Base-by-base conservation (phyloP, 1,140 invertebrate genomes). In the Physella acuta region DNA sequence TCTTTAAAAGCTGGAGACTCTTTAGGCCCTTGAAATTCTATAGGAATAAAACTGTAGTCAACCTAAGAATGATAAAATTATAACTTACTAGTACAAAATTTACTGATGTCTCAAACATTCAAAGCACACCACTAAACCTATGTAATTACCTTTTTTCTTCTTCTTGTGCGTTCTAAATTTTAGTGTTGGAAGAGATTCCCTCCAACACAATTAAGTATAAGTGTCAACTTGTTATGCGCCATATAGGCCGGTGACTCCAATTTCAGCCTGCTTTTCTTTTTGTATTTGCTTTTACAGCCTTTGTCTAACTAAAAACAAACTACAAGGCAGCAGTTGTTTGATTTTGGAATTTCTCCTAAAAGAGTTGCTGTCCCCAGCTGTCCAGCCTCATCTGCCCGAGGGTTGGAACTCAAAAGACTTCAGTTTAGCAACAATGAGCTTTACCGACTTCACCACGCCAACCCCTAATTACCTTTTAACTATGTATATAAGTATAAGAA, bases 1-100 rank as follows among this genome's bases (percentile, higher is more conserved):
- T 66, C 64, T 66, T 66, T 66, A 1, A 56, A 34, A n/a, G 64
- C 31, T 56, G 64, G 64, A 5, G 64, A 56, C n/a, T 31, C 14
- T 39, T 66, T 66, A 5, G 64, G 64, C 11, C 64, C 64, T 66
- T 66, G 26, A 56, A 66, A 66, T 4, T 56, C 4, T 16, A 56
- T 53, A 33, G 64, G 51, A 1, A 66, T 17, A 8, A 55, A 56
- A 4, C 31, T 14, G 28, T 66, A 66, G 53, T 66, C 64, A 37
- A 66, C 39, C 64, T 66, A 52, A 26, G 33, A 37, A 66, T 1
- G 30, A 36, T 1, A 63, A 63, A 63, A 63, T 14, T 4, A 36
- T n/a, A 36, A 31, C 20, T 44, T 44, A 44, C 20, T 11, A 44
- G 20, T 44, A 44, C 8, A 44, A 44, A 44, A 11, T 11, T 11